phyloP scores from a whole-genome alignment of 2,797 vertebrate species.

The Manis javanica region DNA sequence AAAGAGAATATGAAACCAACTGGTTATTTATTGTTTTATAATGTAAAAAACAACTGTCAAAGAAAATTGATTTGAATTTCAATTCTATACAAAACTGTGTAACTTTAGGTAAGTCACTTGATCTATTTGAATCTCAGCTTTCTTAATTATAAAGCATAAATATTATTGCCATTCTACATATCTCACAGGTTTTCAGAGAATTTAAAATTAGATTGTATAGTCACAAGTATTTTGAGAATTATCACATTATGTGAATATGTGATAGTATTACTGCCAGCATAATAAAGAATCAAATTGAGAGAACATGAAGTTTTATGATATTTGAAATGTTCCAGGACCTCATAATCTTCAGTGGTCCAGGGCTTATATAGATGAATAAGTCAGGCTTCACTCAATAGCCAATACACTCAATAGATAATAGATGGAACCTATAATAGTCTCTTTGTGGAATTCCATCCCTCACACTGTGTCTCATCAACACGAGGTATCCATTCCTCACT shows the following conservation, averaged over 20 bases:
- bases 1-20: background rate
- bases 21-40: background rate
- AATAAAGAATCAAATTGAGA: background rate
- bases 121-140: background rate
- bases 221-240: background rate
- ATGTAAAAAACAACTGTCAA: background rate
- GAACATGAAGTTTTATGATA: background rate
- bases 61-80: background rate
- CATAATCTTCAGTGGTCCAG: background rate
- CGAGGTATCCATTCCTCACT: background rate
- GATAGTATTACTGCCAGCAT: background rate
- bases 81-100: background rate
- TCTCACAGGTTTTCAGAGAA: background rate
- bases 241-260: background rate
- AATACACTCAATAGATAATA: background rate
- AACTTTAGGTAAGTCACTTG: background rate
- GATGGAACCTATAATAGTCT: background rate
- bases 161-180: background rate
- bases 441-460: background rate
- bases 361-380: background rate
- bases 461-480: background rate
- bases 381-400: background rate
- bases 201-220: background rate
- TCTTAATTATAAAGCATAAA: background rate
- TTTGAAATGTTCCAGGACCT: background rate